Base-by-base conservation (phyloP, 2,113 vertebrate species). In the Tiliqua scincoides region DNA sequence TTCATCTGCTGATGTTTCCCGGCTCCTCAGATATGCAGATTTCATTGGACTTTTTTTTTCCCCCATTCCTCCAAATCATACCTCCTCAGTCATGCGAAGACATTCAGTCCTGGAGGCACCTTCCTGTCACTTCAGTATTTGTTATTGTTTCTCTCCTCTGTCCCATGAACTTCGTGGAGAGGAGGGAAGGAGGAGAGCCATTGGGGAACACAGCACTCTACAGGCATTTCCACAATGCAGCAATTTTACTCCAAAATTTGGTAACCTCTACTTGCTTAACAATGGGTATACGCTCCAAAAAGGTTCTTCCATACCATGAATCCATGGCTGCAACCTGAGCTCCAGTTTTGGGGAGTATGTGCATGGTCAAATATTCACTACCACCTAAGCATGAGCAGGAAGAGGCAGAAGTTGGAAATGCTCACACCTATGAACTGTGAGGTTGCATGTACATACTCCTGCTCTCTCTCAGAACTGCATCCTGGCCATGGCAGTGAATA, bases 1-100 rank as follows among this genome's bases (percentile, higher is more conserved):
- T 96, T 95, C 84, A 93, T 94, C 84, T 94, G 89, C 94, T 94
- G 90, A 89, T 95, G 88, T 92, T 94, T 94, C 91, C 27, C 6
- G 79, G 88, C 89, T 95, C 88, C 87, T 94, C 83, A 91, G 91
- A 94, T 89, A 93, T 91, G 92, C 89, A 95, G 92, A 91, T 94
- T 79, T 92, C 83, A 81, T 75, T 92, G 61, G 43, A 8, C 43
- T 48, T 48, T 48, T 48, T 48, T 48, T 48, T 48, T 48, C 8
- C 43, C 8, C 8, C 74, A 92, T 93, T 92, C 83, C 92, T 93
- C 92, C 77, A 79, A 84, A 79, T 84, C 84, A 70, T 93, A 52
- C 91, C 85, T 91, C 70, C 80, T 93, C 59, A 61, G 67, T 89
- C 59, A 89, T 89, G 75, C 43, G 74, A 80, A 85, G 80, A 89